Evolutionary conservation across 2,888 invertebrate genomes (phyloP).

Genomic region (Anarsia innoxiella): DNA sequence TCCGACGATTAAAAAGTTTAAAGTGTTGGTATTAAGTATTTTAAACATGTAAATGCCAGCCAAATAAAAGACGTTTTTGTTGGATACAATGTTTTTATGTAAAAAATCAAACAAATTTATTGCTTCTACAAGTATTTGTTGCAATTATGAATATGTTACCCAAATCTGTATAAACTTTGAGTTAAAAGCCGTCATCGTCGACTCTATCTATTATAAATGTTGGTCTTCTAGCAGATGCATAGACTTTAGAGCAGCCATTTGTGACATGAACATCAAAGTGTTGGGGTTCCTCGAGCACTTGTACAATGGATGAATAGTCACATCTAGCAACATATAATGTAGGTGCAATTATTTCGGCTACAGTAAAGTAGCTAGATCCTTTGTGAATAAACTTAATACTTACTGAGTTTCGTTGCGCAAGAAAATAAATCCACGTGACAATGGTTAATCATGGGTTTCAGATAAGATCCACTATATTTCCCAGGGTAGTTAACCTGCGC

Average conservation of each 20-base stretch:
- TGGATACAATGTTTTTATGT: too few species aligned
- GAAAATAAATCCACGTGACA: constrained; percentile 63
- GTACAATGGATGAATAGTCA: neutral
- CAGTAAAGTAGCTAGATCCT: neutral
- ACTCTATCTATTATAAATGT: too few species aligned
- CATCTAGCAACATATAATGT: neutral
- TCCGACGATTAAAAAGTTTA: too few species aligned
- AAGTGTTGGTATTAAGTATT: too few species aligned
- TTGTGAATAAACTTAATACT: constrained; percentile 26
- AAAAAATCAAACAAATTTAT: too few species aligned
- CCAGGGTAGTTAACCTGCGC: neutral
- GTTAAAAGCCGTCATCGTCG: too few species aligned
- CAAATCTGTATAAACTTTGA: too few species aligned
- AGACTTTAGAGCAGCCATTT: neutral
- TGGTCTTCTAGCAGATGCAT: neutral
- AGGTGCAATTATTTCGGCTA: neutral
- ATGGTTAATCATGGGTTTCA: constrained; percentile 49
- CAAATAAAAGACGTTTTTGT: too few species aligned
- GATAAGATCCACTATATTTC: neutral
- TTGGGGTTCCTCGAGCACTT: neutral
- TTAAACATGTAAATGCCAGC: too few species aligned
- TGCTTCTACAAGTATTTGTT: too few species aligned
- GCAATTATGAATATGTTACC: too few species aligned
- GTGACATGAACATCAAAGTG: neutral
- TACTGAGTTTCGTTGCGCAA: constrained; percentile 50